A percentile compares a stretch with the other conserved stretches of the same genome.
These are phyloP conservation scores for Clarias fuscus DNA, from an alignment of 2,797 vertebrate species.

Conservation along the genomic window DNA sequence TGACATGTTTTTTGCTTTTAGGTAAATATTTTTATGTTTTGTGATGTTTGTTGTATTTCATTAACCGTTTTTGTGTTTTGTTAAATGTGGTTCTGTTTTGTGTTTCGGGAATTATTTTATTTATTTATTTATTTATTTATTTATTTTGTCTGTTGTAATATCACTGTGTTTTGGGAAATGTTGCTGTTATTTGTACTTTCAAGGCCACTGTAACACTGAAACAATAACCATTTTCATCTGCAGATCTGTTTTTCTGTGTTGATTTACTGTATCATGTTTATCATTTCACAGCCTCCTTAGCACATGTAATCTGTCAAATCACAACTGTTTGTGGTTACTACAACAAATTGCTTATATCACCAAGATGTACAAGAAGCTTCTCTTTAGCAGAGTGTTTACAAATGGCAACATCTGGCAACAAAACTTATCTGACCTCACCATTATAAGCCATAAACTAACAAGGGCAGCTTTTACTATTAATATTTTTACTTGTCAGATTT, in stretches of 20 bases:
- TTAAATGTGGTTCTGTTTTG: too few relatives aligned
- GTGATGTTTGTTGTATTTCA: too few relatives aligned
- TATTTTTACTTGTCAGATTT: background rate
- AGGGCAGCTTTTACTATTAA: background rate
- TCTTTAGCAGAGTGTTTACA: constrained; percentile 55
- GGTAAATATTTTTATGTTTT: too few relatives aligned
- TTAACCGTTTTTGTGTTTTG: too few relatives aligned
- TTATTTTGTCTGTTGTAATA: too few relatives aligned
- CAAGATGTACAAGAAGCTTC: constrained; percentile 29
- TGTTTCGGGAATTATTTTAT: too few relatives aligned
- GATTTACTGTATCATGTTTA: constrained; percentile 42
- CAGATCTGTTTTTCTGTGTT: constrained; percentile 16
- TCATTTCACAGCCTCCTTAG: constrained; percentile 34
- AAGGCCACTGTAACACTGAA: background rate
- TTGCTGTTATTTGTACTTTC: constrained; percentile 19
- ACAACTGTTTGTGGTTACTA: constrained; percentile 43
- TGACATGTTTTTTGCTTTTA: too few relatives aligned
- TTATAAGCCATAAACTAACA: constrained; percentile 6
- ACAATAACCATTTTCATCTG: background rate
- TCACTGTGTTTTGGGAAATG: constrained; percentile 35
- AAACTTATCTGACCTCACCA: constrained; percentile 32
- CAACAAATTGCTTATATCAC: constrained; percentile 50
- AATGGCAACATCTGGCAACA: constrained; percentile 42
- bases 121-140: too few relatives aligned
- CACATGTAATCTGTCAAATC: constrained; percentile 53